Base-by-base conservation (phyloP, 2,888 invertebrate genomes). In the Leptura quadrifasciata region DNA sequence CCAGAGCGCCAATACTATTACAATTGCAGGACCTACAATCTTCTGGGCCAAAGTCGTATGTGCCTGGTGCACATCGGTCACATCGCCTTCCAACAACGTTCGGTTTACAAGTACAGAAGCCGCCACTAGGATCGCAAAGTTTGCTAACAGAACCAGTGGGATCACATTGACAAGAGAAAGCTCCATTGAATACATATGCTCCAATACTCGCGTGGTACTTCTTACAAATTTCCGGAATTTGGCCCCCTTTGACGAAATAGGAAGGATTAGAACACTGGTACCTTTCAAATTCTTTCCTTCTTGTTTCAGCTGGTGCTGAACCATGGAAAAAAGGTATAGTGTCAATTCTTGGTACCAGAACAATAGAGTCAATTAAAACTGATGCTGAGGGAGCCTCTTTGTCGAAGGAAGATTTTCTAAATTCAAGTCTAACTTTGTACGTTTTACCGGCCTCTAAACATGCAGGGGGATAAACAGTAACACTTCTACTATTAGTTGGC, bases 21-120 rank as follows among this genome's bases (percentile, higher is more conserved):
- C 99, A 99, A 86, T 98, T 98, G 88, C 99, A 99, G 35, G 97
- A 95, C 88, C 93, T 93, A 88, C 99, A 99, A 17, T 99, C 99
- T 88, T 96, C 95, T 35, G 98, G 98, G 10, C 98, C 97, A 86
- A 99, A 98, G 12, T 97, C 97, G 86, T 95, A 98, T 0, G 97
- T 97, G 64, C 97, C 98, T 4, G 97, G 96, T 1, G 97, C 96
- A 89, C 98, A 98, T 69, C 94, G 92, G 85, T 98, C 96, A 88
- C 98, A 98, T 78, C 94, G 92, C 72, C 97, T 92, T 9, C 98
- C 98, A 21, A 97, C 95, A 52, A 98, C 97, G 89, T 98, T 96
- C 52, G 94, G 92, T 85, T 98, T 98, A 88, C 98, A 98, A 72
- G 93, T 93, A 89, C 98, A 98, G 82, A 92, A 92, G 52, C 98